Base-by-base conservation (phyloP, 2,113 vertebrate species). In the Myiagra hebetior region DNA sequence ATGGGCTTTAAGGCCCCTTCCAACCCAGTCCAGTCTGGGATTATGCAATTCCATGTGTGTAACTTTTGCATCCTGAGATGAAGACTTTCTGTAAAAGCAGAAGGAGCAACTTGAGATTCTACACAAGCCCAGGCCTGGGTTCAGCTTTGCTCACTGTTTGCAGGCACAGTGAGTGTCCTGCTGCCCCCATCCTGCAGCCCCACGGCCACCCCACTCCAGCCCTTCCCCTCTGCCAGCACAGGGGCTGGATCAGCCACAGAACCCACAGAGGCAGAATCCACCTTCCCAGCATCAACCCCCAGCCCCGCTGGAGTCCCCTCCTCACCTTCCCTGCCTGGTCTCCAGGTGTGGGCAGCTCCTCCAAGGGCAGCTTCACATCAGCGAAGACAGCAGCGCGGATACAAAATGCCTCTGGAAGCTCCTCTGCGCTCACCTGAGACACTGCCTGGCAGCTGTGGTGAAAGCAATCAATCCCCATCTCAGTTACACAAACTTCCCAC, bases 171-270 rank as follows among this genome's bases (percentile, higher is more conserved):
- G 26, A 35, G 26, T 8, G 11, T 35, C 86, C 55, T 0, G 0
- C 31, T 68, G 68, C 30, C 17, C n/a, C 24, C 13, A 0, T 30
- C 55, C 76, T 63, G 62, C 55, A 49, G 70, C 65, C 50, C 47
- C 22, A 21, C 4, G 1, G 46, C 37, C 0, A 0, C 37, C 39
- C 37, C 5, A 1, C 49, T 31, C 50, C 77, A 19, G 77, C 63
- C 55, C 44, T 41, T n/a, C 13, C 57, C 82, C 56, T 4, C 1
- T 50, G n/a, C 42, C 87, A 69, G 68, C 62, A 12, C 59, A 41
- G 39, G 24, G 41, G 30, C 56, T 4, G 12, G 8, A 19, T 20
- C 47, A 62, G 27, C 33, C 46, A 4, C 46, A 72, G 31, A 59
- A 41, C 30, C 44, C 65, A 6, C 18, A 15, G 39, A n/a, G 39